Evolutionary conservation across 2,113 vertebrate genomes (phyloP).

Genomic region (Podiceps cristatus): DNA sequence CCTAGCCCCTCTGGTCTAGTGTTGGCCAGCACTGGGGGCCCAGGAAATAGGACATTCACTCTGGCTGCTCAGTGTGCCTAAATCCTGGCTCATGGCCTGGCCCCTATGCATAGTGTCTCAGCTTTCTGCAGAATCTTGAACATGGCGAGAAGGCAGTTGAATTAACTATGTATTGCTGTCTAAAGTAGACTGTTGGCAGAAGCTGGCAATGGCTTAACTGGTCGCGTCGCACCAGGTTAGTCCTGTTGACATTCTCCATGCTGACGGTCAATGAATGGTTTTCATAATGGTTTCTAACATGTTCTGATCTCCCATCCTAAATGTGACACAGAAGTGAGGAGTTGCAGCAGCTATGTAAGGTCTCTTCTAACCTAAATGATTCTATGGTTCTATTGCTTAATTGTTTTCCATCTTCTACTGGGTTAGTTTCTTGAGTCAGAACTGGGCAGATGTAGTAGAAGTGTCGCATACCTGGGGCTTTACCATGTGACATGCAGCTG

Average conservation of each 20-base stretch:
- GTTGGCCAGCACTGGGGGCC: not conserved
- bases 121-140: not conserved
- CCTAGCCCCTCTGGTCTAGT: not conserved
- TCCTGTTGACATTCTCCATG: not conserved
- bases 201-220: not conserved
- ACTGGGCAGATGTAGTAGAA: not conserved
- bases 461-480: not conserved
- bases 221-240: rapidly evolving
- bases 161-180: not conserved
- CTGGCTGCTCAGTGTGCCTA: not conserved
- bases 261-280: rapidly evolving
- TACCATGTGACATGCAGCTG: not conserved
- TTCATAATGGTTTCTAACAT: not conserved
- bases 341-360: not conserved
- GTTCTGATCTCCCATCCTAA: not conserved
- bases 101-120: too few relatives aligned
- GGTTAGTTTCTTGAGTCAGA: not conserved
- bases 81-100: not conserved
- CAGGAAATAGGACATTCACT: not conserved
- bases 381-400: not conserved
- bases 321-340: not conserved
- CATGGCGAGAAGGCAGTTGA: rapidly evolving
- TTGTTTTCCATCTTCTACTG: not conserved
- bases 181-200: not conserved
- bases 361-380: too few relatives aligned